Percentiles rank a stretch among this genome's conserved stretches.
Conservation (phyloP, 2,888 invertebrate genomes). For the Serrognathus titanus region DNA sequence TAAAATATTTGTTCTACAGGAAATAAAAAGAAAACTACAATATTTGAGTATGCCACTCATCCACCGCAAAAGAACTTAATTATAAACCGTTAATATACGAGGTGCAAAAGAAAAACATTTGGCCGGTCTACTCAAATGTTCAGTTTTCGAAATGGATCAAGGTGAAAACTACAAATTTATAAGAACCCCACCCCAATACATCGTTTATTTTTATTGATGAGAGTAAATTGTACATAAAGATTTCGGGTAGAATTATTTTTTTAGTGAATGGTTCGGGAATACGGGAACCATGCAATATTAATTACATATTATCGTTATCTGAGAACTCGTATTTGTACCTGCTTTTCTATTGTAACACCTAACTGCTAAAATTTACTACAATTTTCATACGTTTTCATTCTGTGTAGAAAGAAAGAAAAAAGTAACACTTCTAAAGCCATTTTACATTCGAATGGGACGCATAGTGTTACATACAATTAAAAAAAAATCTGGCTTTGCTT, state of each 20-base stretch:
- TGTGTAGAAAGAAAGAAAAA: conserved; percentile 7
- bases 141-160: too few species aligned
- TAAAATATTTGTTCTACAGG: too few species aligned
- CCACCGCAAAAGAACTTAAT: too few species aligned
- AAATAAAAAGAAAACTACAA: too few species aligned
- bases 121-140: not conserved
- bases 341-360: conserved; percentile 27
- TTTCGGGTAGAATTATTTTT: conserved; percentile 12
- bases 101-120: not conserved
- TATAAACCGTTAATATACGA: too few species aligned
- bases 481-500: too few species aligned
- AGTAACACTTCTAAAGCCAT: conserved; percentile 14
- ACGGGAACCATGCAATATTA: conserved; percentile 41
- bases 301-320: conserved; percentile 18
- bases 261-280: conserved; percentile 35
- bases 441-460: not conserved
- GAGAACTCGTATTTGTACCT: conserved; percentile 31
- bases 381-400: conserved; percentile 18
- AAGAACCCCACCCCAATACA: not conserved
- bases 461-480: too few species aligned
- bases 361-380: conserved; percentile 17
- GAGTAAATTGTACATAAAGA: conserved; percentile 24
- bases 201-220: not conserved
- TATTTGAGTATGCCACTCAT: too few species aligned
- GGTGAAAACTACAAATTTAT: not conserved